A percentile compares a stretch with the other conserved stretches of the same genome.
phyloP scores from a whole-genome alignment of 2,797 vertebrate species.

The Salarias fasciatus region DNA sequence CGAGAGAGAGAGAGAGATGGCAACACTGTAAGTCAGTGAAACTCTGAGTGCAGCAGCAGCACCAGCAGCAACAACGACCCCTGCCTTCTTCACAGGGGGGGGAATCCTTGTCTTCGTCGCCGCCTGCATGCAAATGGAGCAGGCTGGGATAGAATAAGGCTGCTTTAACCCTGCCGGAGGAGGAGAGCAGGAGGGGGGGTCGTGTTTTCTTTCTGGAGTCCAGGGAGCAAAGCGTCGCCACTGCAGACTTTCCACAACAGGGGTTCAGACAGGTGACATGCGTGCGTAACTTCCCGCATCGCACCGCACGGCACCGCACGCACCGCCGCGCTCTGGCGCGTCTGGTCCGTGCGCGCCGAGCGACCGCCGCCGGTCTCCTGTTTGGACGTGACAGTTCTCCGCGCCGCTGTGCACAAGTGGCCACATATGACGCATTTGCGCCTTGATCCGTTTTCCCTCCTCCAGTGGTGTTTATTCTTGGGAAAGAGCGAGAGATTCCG shows the following conservation, averaged over 20 bases:
- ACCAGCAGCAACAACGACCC: constrained; percentile 6
- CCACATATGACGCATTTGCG: constrained; percentile 56
- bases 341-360: constrained; percentile 30
- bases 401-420: constrained; percentile 30
- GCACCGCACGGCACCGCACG: constrained; percentile 15
- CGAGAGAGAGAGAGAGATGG: constrained; percentile 38
- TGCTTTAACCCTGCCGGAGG: constrained; percentile 29
- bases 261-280: constrained; percentile 67
- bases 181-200: too few relatives aligned
- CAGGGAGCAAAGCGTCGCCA: constrained; percentile 2
- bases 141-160: constrained; percentile 22
- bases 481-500: too few relatives aligned
- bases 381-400: constrained; percentile 44
- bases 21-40: constrained; percentile 51
- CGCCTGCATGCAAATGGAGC: constrained; percentile 52
- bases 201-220: neutral
- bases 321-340: constrained; percentile 37
- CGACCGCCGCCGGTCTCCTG: constrained; percentile 7
- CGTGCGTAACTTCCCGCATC: constrained; percentile 52
- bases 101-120: constrained; percentile 32
- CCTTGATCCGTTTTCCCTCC: constrained; percentile 9
- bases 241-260: constrained; percentile 11
- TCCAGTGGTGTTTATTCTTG: too few relatives aligned
- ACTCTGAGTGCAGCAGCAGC: constrained; percentile 48
- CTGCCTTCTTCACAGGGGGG: constrained; percentile 20